Conservation (phyloP, 2,797 vertebrate genomes). For the Phaenicophaeus curvirostris region DNA sequence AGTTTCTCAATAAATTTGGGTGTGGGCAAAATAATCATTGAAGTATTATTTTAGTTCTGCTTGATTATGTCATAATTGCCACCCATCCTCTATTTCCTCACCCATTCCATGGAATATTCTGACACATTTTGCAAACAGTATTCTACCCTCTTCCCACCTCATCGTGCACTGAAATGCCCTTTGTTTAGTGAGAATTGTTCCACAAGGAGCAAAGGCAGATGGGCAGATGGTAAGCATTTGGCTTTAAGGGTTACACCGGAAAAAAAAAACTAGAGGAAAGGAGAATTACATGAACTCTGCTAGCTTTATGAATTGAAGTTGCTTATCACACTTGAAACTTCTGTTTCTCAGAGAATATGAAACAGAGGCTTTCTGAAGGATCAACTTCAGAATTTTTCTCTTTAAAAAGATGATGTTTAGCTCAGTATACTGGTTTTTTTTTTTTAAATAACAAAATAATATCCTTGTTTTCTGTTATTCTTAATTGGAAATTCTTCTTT, state of each 20-base stretch:
- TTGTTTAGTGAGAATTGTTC: conserved; percentile 18
- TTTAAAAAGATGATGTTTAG: not conserved
- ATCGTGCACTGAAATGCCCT: not conserved
- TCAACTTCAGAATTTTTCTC: not conserved
- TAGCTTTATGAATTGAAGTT: not conserved
- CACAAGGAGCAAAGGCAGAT: not conserved
- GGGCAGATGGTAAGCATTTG: not conserved
- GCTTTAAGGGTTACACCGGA: not conserved
- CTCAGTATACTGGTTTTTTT: not conserved
- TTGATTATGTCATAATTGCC: not conserved
- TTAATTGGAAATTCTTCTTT: not conserved
- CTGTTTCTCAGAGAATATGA: not conserved
- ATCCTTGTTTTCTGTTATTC: not conserved
- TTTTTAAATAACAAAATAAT: not conserved
- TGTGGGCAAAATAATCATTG: not conserved
- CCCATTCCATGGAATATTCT: not conserved
- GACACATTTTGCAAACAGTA: not conserved
- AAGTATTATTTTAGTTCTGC: not conserved
- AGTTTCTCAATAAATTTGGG: not conserved
- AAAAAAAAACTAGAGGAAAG: not conserved
- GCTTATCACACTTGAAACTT: not conserved
- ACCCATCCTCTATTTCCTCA: not conserved
- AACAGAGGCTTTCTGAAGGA: not conserved
- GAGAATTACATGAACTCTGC: not conserved
- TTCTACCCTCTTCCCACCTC: not conserved